These are phyloP conservation scores for Acrossocheilus wenchowensis DNA, from an alignment of 2,797 vertebrate genomes.

Conservation along the genomic window DNA sequence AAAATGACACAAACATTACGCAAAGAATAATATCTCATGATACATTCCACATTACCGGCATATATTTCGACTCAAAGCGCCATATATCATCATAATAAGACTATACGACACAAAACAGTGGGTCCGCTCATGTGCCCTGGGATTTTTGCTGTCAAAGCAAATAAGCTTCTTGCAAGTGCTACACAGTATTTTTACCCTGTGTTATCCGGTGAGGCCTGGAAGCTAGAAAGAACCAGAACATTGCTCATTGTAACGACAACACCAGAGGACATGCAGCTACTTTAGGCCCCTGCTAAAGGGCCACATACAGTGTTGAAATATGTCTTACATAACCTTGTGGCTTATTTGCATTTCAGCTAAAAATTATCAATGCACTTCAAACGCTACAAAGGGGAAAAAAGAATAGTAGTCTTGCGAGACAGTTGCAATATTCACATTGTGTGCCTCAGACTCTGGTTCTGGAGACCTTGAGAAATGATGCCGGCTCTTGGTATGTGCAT, in stretches of 20 bases:
- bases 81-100: constrained; percentile 54
- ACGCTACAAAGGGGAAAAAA: constrained; percentile 3
- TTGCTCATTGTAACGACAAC: constrained; percentile 50
- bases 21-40: constrained; percentile 42
- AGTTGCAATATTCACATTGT: not conserved
- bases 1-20: constrained; percentile 21
- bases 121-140: constrained; percentile 47
- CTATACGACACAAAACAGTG: constrained; percentile 42
- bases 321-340: constrained; percentile 52
- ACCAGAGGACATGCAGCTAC: constrained; percentile 46
- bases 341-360: constrained; percentile 60
- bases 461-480: constrained; percentile 13
- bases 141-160: constrained; percentile 60
- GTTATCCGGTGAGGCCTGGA: constrained; percentile 46
- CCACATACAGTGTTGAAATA: constrained; percentile 39
- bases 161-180: constrained; percentile 54
- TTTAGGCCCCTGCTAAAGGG: constrained; percentile 51
- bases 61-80: constrained; percentile 40
- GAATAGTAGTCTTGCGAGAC: not conserved
- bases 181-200: constrained; percentile 35
- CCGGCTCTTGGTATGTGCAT: not conserved
- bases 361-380: constrained; percentile 51
- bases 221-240: constrained; percentile 54
- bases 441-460: not conserved
- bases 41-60: constrained; percentile 17